These are phyloP conservation scores for Tamandua tetradactyla DNA, from an alignment of 2,797 vertebrate genomes.

Conservation along the genomic window DNA sequence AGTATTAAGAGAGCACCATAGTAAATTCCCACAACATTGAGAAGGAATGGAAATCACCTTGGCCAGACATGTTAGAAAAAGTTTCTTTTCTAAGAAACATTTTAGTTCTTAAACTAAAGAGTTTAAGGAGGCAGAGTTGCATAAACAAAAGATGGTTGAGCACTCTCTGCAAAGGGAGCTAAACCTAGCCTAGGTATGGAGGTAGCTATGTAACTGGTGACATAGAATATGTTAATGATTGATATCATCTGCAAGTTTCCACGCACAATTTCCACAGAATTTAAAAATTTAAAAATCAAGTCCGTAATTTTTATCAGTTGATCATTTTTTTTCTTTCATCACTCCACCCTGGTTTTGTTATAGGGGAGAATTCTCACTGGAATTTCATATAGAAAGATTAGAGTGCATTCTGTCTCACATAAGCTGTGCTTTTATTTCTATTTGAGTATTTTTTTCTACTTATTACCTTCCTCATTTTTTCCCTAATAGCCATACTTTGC, in stretches of 20 bases:
- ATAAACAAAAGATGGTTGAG: background rate
- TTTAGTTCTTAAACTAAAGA: too few species aligned
- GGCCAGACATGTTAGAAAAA: background rate
- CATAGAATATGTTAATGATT: background rate
- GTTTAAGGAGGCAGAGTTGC: too few species aligned
- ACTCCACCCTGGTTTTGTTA: background rate
- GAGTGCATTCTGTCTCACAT: background rate
- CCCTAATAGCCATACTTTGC: background rate
- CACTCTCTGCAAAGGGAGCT: rapidly evolving
- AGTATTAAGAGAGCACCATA: background rate
- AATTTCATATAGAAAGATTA: background rate
- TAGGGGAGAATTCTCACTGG: rapidly evolving
- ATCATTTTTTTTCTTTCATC: background rate
- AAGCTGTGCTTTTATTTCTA: background rate
- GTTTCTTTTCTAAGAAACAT: too few species aligned
- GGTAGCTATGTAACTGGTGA: background rate
- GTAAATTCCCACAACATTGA: background rate
- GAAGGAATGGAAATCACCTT: background rate
- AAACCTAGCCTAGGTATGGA: rapidly evolving
- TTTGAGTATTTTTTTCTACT: background rate
- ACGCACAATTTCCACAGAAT: background rate
- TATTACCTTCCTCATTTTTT: background rate
- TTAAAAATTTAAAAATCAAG: background rate
- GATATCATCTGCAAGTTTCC: background rate
- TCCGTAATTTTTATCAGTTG: background rate